Evolutionary conservation across 2,888 invertebrate genomes (phyloP).

Genomic region (Cataglyphis rosenhaueri): DNA sequence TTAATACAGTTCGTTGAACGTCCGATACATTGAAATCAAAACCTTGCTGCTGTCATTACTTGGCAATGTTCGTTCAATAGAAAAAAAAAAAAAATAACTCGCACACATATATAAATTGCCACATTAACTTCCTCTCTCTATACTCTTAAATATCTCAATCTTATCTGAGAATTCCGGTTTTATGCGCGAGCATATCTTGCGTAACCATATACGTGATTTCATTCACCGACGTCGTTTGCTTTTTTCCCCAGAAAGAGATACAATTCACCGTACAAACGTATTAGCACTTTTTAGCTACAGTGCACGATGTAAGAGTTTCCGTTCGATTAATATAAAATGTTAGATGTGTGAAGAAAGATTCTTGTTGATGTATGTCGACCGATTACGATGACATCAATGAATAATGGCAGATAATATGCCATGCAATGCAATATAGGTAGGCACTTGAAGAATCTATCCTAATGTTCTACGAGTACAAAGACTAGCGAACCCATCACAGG

Average conservation of each 20-base stretch:
- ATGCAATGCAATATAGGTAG: background rate
- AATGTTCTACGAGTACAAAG: background rate
- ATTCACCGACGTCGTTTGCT: constrained; percentile 37
- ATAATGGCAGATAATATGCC: constrained; percentile 10
- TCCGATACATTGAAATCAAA: constrained; percentile 25
- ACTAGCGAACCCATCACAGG: background rate
- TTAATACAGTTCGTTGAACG: constrained; percentile 10
- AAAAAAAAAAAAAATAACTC: background rate
- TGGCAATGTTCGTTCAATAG: constrained; percentile 37
- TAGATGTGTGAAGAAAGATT: background rate
- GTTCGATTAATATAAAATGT: constrained; percentile 11
- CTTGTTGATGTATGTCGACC: background rate
- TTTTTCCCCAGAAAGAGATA: background rate
- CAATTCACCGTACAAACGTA: constrained; percentile 28
- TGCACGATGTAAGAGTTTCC: constrained; percentile 18
- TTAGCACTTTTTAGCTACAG: constrained; percentile 15
- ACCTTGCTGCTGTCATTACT: constrained; percentile 11
- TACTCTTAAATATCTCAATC: constrained; percentile 42
- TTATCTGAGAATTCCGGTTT: constrained; percentile 54
- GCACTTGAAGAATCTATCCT: background rate
- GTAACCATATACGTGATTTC: constrained; percentile 56
- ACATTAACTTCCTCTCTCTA: constrained; percentile 27
- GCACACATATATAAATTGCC: constrained; percentile 16
- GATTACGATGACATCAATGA: constrained; percentile 14
- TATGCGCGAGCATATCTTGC: constrained; percentile 40